These are phyloP conservation scores for Euphonia xanthogaster DNA, from an alignment of 2,797 vertebrate species.

Conservation along the genomic window DNA sequence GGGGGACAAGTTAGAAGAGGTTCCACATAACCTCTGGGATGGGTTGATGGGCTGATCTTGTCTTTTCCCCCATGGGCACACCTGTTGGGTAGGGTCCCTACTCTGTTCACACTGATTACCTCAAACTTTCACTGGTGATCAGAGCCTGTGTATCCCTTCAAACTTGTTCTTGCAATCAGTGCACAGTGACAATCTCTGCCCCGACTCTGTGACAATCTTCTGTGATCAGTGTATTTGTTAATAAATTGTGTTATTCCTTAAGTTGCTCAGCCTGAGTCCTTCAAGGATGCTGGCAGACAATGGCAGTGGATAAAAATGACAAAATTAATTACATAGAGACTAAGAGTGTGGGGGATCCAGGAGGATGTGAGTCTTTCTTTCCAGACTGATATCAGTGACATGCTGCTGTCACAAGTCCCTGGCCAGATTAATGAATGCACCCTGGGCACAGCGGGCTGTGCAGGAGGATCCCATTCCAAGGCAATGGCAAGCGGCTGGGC, in stretches of 20 bases:
- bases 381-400: background rate
- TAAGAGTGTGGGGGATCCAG: background rate
- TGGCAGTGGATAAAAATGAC: background rate
- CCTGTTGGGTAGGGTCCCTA: background rate
- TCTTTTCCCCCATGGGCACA: fast-evolving
- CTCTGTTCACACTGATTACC: background rate
- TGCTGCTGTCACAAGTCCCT: background rate
- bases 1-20: background rate
- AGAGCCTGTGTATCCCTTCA: background rate
- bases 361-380: background rate
- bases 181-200: background rate
- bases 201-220: no score
- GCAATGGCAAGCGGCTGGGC: no score
- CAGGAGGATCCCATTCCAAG: background rate
- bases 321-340: background rate
- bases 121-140: background rate
- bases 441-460: background rate
- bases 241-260: background rate
- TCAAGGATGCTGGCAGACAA: background rate
- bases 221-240: background rate
- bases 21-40: background rate
- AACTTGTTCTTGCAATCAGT: background rate
- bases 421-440: background rate
- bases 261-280: no score
- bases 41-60: no score